A percentile compares a stretch with the other conserved stretches of the same genome.
Conservation (phyloP, 2,797 vertebrate genomes). For the Bradypus variegatus region DNA sequence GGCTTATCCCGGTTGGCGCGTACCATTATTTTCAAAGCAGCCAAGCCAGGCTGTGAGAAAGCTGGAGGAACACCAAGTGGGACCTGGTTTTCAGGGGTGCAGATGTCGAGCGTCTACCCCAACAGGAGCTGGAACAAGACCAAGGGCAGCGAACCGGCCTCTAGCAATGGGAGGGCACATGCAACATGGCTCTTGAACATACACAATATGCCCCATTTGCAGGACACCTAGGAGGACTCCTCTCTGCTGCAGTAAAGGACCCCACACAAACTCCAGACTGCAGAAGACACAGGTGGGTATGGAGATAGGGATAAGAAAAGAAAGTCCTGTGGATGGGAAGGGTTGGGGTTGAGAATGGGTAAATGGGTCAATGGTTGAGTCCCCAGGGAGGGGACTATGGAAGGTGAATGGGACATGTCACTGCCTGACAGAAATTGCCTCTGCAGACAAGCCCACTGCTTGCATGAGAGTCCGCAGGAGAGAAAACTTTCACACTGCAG, state of each 20-base stretch:
- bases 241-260: neutral
- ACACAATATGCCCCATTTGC: neutral
- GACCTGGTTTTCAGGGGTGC: neutral
- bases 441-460: neutral
- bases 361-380: neutral
- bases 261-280: neutral
- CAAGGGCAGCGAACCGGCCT: neutral
- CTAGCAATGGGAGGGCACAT: neutral
- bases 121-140: neutral
- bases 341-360: neutral
- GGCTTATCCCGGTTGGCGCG: neutral
- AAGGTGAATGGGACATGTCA: slow-evolving; percentile 23
- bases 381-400: neutral
- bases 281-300: neutral
- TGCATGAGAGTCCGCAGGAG: neutral
- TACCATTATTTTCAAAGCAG: neutral
- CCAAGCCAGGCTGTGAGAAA: neutral
- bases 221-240: neutral
- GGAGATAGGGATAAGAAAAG: neutral
- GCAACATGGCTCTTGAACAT: neutral
- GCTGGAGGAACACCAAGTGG: neutral
- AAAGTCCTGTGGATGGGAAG: neutral
- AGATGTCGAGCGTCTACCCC: neutral
- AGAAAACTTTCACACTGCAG: neutral
- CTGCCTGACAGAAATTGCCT: neutral